Evolutionary conservation across 2,888 invertebrate species (phyloP).

Genomic region (Drosophila fungiperda): DNA sequence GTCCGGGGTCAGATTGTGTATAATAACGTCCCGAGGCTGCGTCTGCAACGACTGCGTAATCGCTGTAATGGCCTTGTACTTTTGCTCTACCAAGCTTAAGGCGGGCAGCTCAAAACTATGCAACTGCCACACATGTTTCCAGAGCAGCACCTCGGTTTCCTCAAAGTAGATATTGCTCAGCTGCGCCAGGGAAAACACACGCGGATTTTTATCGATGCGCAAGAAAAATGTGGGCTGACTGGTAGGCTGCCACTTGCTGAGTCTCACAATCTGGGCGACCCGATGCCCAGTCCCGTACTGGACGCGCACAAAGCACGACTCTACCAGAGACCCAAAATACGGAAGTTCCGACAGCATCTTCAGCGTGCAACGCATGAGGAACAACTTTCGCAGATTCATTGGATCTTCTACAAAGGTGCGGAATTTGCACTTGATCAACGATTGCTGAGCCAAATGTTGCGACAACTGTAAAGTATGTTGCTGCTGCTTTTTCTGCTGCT

Average conservation of each 20-base stretch:
- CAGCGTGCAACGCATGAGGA: constrained; percentile 29
- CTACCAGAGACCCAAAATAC: constrained; percentile 36
- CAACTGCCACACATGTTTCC: constrained; percentile 24
- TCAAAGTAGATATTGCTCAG: constrained; percentile 37
- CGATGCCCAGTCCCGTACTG: constrained; percentile 5
- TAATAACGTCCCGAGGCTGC: not conserved
- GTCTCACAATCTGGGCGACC: constrained; percentile 39
- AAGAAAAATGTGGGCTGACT: constrained; percentile 11
- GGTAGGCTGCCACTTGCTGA: constrained; percentile 16
- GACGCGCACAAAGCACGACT: constrained; percentile 42
- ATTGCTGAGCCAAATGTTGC: not conserved
- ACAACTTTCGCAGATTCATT: constrained; percentile 39
- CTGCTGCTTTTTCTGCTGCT: constrained; percentile 10
- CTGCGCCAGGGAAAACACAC: constrained; percentile 22
- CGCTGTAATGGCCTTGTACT: constrained; percentile 13
- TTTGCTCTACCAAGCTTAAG: constrained; percentile 26
- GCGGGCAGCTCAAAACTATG: constrained; percentile 38
- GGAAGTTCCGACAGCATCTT: constrained; percentile 17
- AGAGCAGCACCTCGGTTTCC: constrained; percentile 19
- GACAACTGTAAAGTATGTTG: not conserved
- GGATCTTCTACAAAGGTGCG: constrained; percentile 30
- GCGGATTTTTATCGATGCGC: constrained; percentile 31
- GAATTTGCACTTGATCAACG: not conserved
- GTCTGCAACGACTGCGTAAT: constrained; percentile 6
- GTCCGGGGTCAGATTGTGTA: too few species aligned